Conservation (phyloP, 2,888 invertebrate genomes). For the Drosophila meridionalis region DNA sequence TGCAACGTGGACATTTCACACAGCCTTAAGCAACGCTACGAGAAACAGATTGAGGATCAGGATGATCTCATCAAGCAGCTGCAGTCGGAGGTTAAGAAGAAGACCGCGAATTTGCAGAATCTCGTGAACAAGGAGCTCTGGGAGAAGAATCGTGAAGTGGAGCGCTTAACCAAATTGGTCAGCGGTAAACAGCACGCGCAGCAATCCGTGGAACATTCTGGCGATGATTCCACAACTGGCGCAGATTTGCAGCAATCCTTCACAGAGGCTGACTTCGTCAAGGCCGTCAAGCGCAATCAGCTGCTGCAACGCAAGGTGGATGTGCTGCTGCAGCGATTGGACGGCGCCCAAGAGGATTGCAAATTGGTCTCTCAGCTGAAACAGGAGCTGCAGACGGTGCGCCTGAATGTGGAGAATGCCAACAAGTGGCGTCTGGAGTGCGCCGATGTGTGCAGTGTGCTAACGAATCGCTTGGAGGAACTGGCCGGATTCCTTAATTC, state of each 20-base stretch:
- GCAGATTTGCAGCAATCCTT: constrained; percentile 81
- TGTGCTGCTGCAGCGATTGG: constrained; percentile 77
- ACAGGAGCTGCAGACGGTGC: constrained; percentile 73
- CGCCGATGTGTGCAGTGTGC: constrained; percentile 83
- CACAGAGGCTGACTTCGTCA: constrained; percentile 78
- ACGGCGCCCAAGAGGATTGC: constrained; percentile 66
- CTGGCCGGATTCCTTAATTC: constrained; percentile 88
- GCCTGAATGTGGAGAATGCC: constrained; percentile 77
- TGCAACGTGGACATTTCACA: constrained; percentile 73
- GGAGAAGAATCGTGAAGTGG: constrained; percentile 87
- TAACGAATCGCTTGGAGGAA: constrained; percentile 87
- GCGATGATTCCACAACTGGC: constrained; percentile 47
- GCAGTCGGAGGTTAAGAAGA: constrained; percentile 84
- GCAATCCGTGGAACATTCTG: constrained; percentile 39
- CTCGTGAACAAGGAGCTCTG: constrained; percentile 87
- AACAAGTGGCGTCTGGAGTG: constrained; percentile 83
- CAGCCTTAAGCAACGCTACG: constrained; percentile 64
- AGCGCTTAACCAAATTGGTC: constrained; percentile 85
- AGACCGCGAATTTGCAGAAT: constrained; percentile 84
- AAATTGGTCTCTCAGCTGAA: constrained; percentile 69
- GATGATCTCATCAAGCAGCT: constrained; percentile 86
- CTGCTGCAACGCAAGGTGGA: constrained; percentile 83
- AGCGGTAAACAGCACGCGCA: constrained; percentile 38
- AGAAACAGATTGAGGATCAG: constrained; percentile 84
- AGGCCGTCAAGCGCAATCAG: constrained; percentile 82